Evolutionary conservation across 2,113 vertebrate genomes (phyloP).

Genomic region (Cricetomys ansorgei): DNA sequence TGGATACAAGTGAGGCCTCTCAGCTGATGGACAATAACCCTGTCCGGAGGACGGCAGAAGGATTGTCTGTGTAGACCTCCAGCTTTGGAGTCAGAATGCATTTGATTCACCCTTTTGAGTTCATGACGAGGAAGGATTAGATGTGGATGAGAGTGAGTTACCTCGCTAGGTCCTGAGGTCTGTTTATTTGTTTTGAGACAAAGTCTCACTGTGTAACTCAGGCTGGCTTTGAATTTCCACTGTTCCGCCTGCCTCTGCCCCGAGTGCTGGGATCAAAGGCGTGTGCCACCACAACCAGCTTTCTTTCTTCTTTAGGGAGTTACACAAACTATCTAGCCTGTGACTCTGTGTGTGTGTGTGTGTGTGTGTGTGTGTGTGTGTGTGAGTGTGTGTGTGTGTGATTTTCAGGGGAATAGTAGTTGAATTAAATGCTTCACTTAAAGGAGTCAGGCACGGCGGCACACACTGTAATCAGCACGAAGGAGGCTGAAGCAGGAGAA

Average conservation of each 20-base stretch:
- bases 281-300: neutral
- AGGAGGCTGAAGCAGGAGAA: neutral
- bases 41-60: neutral
- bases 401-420: neutral
- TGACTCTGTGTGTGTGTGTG: neutral
- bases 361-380: neutral
- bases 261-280: neutral
- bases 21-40: neutral
- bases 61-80: neutral
- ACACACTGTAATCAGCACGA: neutral
- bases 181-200: neutral
- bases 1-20: neutral
- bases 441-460: neutral
- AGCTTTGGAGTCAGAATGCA: neutral
- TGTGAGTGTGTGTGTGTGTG: neutral
- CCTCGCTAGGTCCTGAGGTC: neutral
- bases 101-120: conserved; percentile 21
- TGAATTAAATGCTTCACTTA: neutral
- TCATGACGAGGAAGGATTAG: neutral
- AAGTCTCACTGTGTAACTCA: neutral
- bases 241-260: neutral
- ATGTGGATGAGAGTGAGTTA: neutral
- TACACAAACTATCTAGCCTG: neutral
- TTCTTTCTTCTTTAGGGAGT: neutral
- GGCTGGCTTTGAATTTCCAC: neutral